Conservation (phyloP, 92 coral and sea anemone genomes). For the Bergia sp. region DNA sequence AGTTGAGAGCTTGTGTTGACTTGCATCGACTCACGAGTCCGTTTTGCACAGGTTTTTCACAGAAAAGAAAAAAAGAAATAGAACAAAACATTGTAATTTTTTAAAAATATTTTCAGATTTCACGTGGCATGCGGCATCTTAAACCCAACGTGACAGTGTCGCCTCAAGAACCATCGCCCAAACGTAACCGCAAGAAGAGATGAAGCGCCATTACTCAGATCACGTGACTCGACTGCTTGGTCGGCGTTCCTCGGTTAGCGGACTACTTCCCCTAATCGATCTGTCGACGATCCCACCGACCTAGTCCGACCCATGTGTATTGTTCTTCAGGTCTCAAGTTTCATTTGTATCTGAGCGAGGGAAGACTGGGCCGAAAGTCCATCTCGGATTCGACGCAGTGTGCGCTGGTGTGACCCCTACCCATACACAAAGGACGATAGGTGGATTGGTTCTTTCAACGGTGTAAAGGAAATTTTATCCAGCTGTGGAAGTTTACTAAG, state of each 20-base stretch:
- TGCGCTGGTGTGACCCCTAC: background rate
- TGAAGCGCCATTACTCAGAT: background rate
- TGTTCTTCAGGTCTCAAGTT: background rate
- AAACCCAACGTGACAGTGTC: slow-evolving; percentile 47
- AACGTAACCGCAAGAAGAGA: slow-evolving; percentile 30
- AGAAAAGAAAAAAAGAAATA: too few relatives aligned
- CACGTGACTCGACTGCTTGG: background rate
- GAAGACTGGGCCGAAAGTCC: background rate
- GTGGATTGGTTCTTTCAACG: background rate
- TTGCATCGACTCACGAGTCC: too few relatives aligned
- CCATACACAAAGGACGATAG: background rate
- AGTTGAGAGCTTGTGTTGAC: too few relatives aligned
- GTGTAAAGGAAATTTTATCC: background rate
- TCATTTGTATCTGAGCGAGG: background rate
- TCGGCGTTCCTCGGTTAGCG: background rate
- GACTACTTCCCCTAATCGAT: background rate
- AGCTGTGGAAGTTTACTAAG: background rate
- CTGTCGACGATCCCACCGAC: too few relatives aligned
- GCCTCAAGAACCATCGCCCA: slow-evolving; percentile 19
- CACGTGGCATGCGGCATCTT: too few relatives aligned
- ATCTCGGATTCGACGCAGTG: background rate
- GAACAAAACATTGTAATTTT: too few relatives aligned
- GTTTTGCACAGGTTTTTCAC: too few relatives aligned
- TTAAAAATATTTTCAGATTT: too few relatives aligned
- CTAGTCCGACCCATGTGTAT: too few relatives aligned